Evolutionary conservation across 92 coral and sea anemone genomes (phyloP).

Genomic region (Porites divaricata): DNA sequence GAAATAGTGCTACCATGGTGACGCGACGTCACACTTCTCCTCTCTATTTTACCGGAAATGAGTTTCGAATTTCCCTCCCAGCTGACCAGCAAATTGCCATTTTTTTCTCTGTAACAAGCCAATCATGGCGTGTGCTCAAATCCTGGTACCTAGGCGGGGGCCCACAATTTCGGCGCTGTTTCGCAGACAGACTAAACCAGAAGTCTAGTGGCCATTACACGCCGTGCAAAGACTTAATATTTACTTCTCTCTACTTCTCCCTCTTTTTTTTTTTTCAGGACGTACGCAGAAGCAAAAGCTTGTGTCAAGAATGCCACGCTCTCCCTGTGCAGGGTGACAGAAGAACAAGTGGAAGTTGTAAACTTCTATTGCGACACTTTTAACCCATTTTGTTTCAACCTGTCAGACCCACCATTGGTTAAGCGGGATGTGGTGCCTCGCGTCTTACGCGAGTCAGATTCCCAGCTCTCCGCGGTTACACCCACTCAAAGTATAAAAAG

Average conservation of each 20-base stretch:
- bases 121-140: too few species aligned
- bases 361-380: constrained; percentile 33
- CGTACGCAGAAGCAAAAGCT: constrained; percentile 26
- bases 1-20: too few species aligned
- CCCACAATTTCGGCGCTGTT: too few species aligned
- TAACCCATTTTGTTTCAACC: constrained; percentile 36
- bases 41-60: too few species aligned
- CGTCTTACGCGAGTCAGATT: background rate
- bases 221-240: too few species aligned
- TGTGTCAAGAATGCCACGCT: constrained; percentile 33
- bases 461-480: too few species aligned
- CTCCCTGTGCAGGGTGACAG: background rate
- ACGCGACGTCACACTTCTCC: too few species aligned
- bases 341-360: background rate
- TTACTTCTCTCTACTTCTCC: background rate
- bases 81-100: too few species aligned
- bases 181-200: background rate
- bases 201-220: background rate
- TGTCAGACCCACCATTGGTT: constrained; percentile 10
- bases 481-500: too few species aligned
- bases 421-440: background rate
- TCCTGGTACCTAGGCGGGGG: too few species aligned
- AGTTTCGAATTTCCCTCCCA: too few species aligned
- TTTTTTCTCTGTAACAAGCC: too few species aligned
- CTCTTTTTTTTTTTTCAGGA: background rate